Evolutionary conservation across 2,113 vertebrate species (phyloP), one percentile per base, ranked within the genome.

Genomic region (Siniperca knerii): DNA sequence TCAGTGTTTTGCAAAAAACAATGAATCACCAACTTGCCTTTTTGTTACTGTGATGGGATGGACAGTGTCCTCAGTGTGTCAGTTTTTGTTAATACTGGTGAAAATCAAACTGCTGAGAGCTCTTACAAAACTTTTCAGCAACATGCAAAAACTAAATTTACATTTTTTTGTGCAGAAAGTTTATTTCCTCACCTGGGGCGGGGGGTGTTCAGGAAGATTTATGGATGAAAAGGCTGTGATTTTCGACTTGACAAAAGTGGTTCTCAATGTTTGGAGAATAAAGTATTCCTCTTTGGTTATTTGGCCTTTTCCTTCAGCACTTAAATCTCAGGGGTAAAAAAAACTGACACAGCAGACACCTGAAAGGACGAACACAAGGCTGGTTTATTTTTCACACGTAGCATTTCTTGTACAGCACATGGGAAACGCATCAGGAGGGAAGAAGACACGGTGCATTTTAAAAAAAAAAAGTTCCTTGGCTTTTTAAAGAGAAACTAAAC

Each of bases 371-470:
- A 95, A 89, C 94, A 95, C 90, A 91, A 89, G 90, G 92, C 94
- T 87, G 90, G 83, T 93, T 95, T 96, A 94, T 94, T 95, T 90
- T 89, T 85, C 87, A 93, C 93, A 93, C 86, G 92, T 82, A 93
- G 90, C 89, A 90, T 94, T 91, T 95, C 80, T 91, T 93, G 77
- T 95, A 96, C 94, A 95, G 92, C 94, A 95, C 92, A 87, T 89
- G 89, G 92, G 87, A 92, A 93, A 94, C 82, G 88, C 90, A 85
- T 94, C 89, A 91, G 90, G 87, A 86, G 84, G 89, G 89, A 89
- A 90, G 85, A 93, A 89, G 89, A 94, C 90, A 89, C 82, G 83
- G 93, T 93, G 90, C 85, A 90, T 83, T 88, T 40, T n/a, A n/a
- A 13, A 83, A 62, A 80, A 66, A 29, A 33, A 50, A 69, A 1